Base-by-base conservation (phyloP, 2,797 vertebrate species). In the Gouania willdenowi region DNA sequence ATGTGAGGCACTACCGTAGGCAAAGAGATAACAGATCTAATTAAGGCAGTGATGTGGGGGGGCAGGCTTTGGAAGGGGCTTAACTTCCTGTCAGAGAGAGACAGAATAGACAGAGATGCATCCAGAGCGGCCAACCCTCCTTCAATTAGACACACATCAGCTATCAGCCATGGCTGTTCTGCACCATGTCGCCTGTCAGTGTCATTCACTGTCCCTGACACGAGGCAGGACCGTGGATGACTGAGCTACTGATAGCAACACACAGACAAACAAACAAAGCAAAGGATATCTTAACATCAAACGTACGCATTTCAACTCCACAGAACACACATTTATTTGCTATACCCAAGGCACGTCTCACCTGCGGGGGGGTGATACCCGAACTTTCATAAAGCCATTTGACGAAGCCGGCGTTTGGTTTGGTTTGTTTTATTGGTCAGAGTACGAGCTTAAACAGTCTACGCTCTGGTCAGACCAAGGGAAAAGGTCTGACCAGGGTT, bases 131-230 rank as follows among this genome's bases (percentile, higher is more conserved):
- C 69, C 60, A 66, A 42, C 68, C 72, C 64, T 41, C 31, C 54
- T 14, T 37, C 82, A 86, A 81, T 84, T 85, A 86, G 64, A 70
- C 71, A 57, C 81, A 82, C 83, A 85, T 83, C 77, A 83, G 80
- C 77, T 84, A 79, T 85, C 81, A 66, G 70, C 44, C 48, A 83
- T 81, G 68, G 65, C 61, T 33, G 34, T 56, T 70, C 51, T 41
- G 60, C 61, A 30, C 70, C 61, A 59, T 46, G 48, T 43, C 33
- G 54, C 63, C 75, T 55, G 77, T 77, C 84, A 85, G 77, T 77
- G 83, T 84, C 81, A 78, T 81, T 80, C 74, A 71, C 79, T 84
- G 77, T 85, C 71, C 68, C 60, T 58, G 53, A 58, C 64, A 53
- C 27, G 19, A 50, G 21, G 30, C 57, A 45, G 42, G 59, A 41